Conservation (phyloP, 1,140 invertebrate species). For the Elymnias hypermnestra region DNA sequence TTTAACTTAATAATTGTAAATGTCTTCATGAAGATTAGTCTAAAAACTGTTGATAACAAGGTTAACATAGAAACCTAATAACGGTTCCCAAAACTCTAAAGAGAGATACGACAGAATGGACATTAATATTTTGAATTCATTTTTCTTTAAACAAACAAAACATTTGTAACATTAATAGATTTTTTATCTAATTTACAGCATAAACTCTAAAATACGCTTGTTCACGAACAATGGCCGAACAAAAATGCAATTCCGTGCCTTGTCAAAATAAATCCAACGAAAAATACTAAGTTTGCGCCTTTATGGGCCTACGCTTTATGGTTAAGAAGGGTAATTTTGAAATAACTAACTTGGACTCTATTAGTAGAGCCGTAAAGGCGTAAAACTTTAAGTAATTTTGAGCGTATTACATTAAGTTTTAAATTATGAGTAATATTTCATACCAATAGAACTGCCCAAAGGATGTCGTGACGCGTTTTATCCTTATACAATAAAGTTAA, state of each 20-base stretch:
- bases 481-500: too few relatives aligned
- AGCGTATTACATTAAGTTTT: slow-evolving; percentile 37
- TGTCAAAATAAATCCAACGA: slow-evolving; percentile 60
- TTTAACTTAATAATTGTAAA: too few relatives aligned
- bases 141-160: not conserved
- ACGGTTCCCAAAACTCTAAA: too few relatives aligned
- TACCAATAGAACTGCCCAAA: too few relatives aligned
- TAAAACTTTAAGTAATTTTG: not conserved
- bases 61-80: too few relatives aligned
- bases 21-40: too few relatives aligned
- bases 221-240: slow-evolving; percentile 45
- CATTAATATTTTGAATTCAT: too few relatives aligned
- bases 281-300: slow-evolving; percentile 57
- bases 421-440: slow-evolving; percentile 54
- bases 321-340: not conserved
- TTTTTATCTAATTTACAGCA: slow-evolving; percentile 1
- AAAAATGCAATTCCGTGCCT: slow-evolving; percentile 62
- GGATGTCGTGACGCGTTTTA: too few relatives aligned
- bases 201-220: slow-evolving; percentile 39
- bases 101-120: too few relatives aligned
- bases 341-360: slow-evolving; percentile 19
- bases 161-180: slow-evolving; percentile 1
- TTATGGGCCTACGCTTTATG: slow-evolving; percentile 33
- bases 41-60: too few relatives aligned
- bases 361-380: not conserved